Percentiles rank a stretch among this genome's conserved stretches.
Evolutionary conservation across 2,797 vertebrate species (phyloP).

Genomic region (Oryzias sinensis): DNA sequence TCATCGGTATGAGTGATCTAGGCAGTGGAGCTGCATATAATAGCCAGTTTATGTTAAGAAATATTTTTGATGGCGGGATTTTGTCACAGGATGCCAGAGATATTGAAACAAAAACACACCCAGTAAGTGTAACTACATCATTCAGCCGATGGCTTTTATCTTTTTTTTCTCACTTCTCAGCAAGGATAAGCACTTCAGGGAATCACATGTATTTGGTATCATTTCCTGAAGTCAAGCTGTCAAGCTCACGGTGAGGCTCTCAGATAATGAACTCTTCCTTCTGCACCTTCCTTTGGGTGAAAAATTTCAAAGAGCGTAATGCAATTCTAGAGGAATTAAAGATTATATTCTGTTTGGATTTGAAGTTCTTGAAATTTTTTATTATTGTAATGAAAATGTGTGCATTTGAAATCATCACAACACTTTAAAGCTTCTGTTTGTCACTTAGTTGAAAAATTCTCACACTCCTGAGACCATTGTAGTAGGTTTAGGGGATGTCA

Average conservation of each 20-base stretch:
- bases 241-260: conserved; percentile 5
- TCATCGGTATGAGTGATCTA: background rate
- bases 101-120: background rate
- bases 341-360: too few relatives aligned
- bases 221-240: conserved; percentile 18
- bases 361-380: too few relatives aligned
- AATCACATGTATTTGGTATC: conserved; percentile 4
- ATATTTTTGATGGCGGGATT: conserved; percentile 11
- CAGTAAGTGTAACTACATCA: background rate
- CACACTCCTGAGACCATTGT: too few relatives aligned
- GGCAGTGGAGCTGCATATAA: background rate
- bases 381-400: too few relatives aligned
- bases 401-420: too few relatives aligned
- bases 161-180: conserved; percentile 8
- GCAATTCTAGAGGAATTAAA: too few relatives aligned
- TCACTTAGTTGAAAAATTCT: too few relatives aligned
- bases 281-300: background rate
- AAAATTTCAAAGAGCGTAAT: conserved; percentile 6
- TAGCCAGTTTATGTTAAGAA: background rate
- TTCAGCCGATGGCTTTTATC: conserved; percentile 4
- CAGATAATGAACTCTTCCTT: conserved; percentile 12
- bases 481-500: too few relatives aligned
- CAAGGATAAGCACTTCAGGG: conserved; percentile 11
- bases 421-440: too few relatives aligned
- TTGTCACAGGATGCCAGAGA: background rate